phyloP scores from a whole-genome alignment of 2,888 invertebrate genomes.

The Subacronicta megacephala region DNA sequence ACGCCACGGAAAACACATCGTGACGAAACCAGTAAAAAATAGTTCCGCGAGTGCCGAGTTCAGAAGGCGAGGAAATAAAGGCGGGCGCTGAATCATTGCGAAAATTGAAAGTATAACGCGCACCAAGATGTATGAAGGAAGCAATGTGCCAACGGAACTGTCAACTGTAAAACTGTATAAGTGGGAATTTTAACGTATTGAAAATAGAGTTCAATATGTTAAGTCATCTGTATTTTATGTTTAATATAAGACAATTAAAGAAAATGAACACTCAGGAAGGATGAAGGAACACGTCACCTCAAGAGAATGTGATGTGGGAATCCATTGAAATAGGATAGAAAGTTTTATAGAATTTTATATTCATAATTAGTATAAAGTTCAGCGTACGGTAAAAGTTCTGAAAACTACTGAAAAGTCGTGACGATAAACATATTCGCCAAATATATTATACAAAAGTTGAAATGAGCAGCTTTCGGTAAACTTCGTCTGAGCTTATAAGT shows the following conservation, averaged over 20 bases:
- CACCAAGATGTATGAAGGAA: conserved; percentile 45
- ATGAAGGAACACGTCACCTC: conserved; percentile 22
- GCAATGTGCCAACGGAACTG: conserved; percentile 4
- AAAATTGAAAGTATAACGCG: conserved; percentile 67
- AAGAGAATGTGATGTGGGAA: conserved; percentile 18
- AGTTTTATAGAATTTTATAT: too few relatives aligned
- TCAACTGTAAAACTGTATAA: conserved; percentile 5
- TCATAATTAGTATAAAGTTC: too few relatives aligned
- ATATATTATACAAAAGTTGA: conserved; percentile 11
- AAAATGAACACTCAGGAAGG: conserved; percentile 17
- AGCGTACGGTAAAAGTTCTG: background rate
- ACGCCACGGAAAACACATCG: conserved; percentile 29
- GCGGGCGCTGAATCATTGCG: conserved; percentile 63
- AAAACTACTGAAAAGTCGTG: too few relatives aligned
- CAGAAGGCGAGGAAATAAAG: conserved; percentile 56
- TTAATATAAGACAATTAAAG: conserved; percentile 17
- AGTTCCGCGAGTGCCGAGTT: conserved; percentile 55
- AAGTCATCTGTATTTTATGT: conserved; percentile 1
- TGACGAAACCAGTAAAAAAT: conserved; percentile 60
- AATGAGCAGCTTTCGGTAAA: conserved; percentile 32
- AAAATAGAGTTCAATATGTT: conserved; percentile 25
- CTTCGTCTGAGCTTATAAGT: conserved; percentile 20
- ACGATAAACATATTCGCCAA: background rate
- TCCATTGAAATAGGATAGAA: conserved; percentile 24
- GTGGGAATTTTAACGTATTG: conserved; percentile 16